Evolutionary conservation across 2,113 vertebrate genomes (phyloP), one percentile per base, ranked within the genome.

Genomic region (Cinclus mexicanus): DNA sequence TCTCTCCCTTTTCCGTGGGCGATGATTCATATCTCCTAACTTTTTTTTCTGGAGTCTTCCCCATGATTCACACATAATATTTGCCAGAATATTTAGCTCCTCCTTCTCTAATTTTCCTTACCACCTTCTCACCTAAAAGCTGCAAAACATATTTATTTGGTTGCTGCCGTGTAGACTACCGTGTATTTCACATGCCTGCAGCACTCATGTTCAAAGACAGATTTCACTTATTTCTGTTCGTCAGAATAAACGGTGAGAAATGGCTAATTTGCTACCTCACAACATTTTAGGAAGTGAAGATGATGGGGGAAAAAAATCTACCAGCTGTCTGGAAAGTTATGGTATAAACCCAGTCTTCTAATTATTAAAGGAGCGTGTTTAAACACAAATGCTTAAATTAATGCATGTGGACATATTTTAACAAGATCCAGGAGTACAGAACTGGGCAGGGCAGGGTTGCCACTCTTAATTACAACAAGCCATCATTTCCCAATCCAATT

Each of bases 221-320:
- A 95, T 94, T 93, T 95, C 82, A 86, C 64, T 93, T 93, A 87
- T 93, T 96, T 92, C 87, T 94, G 61, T 76, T 97, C 79, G 17
- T 75, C 76, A 75, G 88, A 95, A 86, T 88, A 94, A 94, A 88
- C 74, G 75, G 79, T 91, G 90, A 95, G 92, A 96, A 96, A 95
- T 92, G 88, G 87, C 88, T 94, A 83, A 96, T 95, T 95, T 95
- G 56, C 85, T 95, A 81, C 79, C 93, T 96, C 85, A 94, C 91
- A 91, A 90, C 90, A 96, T 95, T 95, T 93, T 93, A 92, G 88
- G 76, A 95, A 71, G 76, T 86, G 92, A 94, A 87, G 93, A 95
- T 77, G 78, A 91, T 0, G 10, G 39, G 14, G 28, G 20, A 61
- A 56, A 56, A 90, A 89, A 84, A 14, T 6, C 25, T 46, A 90